Evolutionary conservation across 2,113 vertebrate genomes (phyloP), one percentile per base, ranked within the genome.

Genomic region (Gavia stellata): DNA sequence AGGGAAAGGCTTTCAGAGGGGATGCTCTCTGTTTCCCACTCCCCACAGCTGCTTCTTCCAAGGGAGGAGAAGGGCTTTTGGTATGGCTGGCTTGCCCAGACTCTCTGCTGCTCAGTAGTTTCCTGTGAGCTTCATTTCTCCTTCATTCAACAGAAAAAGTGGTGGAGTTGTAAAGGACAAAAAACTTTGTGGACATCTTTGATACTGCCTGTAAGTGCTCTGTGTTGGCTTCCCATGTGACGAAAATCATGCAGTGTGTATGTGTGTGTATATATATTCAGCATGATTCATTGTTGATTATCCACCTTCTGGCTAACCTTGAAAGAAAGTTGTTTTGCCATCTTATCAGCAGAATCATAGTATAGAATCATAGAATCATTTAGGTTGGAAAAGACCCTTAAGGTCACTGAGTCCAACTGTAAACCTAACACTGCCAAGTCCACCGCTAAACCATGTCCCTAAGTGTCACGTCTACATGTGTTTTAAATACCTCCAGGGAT

Each of bases 31-130:
- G 3, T 63, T 88, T 75, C 31, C 56, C 4, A 9, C 10, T 85
- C 17, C 6, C n/a, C 10, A 1, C 4, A 70, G 23, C 28, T 80
- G 29, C 45, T 66, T 42, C 14, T 66, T 90, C 16, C 17, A 62
- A 45, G 18, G 10, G 1, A 67, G 24, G 13, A 81, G 15, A n/a
- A 75, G 29, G 12, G 5, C 9, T 56, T 78, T 71, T 33, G 10
- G 10, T 73, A 42, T 29, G n/a, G 8, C 4, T 87, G 14, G 17
- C 38, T 88, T 82, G 21, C 31, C 13, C 23, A 73, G 20, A 24
- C 9, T 44, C 16, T 71, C 23, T 0, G 0, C 17, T 66, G 18
- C 12, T 58, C 36, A 17, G 1, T 18, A 79, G 6, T 5, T 42
- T 72, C 42, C 28, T 42, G 9, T 5, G 56, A 44, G 16, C 42